Conservation (phyloP, 2,888 invertebrate genomes). For the Odontothrips loti region DNA sequence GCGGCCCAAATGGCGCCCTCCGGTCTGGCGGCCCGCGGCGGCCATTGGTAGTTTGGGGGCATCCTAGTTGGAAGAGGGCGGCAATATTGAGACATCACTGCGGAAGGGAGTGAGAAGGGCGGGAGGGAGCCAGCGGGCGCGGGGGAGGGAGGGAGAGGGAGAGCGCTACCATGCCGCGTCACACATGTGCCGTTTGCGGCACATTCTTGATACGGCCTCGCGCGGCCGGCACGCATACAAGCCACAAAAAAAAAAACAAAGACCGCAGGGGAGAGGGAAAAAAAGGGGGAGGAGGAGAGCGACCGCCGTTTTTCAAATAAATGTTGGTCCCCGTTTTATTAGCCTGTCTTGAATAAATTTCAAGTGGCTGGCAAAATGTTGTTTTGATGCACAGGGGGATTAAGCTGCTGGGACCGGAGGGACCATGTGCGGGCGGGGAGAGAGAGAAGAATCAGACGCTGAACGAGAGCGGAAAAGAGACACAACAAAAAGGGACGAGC, state of each 20-base stretch:
- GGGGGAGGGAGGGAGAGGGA: too few relatives aligned
- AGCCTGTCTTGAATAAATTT: constrained; percentile 25
- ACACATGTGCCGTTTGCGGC: background rate
- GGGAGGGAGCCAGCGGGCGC: too few relatives aligned
- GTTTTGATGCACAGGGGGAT: constrained; percentile 26
- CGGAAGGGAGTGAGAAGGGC: too few relatives aligned
- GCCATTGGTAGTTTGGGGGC: background rate
- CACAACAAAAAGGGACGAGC: background rate
- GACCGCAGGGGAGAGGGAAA: background rate
- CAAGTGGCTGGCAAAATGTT: constrained; percentile 26
- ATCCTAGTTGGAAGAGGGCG: too few relatives aligned
- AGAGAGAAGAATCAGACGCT: background rate
- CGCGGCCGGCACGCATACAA: background rate
- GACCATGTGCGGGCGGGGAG: constrained; percentile 2
- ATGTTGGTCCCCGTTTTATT: constrained; percentile 25
- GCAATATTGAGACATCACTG: too few relatives aligned
- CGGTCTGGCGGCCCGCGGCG: background rate
- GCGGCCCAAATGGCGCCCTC: too few relatives aligned
- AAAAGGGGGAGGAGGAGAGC: background rate
- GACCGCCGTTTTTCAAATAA: constrained; percentile 19
- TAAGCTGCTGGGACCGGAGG: background rate
- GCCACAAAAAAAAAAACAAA: background rate
- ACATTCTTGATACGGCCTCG: constrained; percentile 3
- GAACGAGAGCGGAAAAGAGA: constrained; percentile 20
- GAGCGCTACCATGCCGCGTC: background rate